Evolutionary conservation across 2,888 invertebrate genomes (phyloP), one percentile per base, ranked within the genome.

Genomic region (Molorchus minor): DNA sequence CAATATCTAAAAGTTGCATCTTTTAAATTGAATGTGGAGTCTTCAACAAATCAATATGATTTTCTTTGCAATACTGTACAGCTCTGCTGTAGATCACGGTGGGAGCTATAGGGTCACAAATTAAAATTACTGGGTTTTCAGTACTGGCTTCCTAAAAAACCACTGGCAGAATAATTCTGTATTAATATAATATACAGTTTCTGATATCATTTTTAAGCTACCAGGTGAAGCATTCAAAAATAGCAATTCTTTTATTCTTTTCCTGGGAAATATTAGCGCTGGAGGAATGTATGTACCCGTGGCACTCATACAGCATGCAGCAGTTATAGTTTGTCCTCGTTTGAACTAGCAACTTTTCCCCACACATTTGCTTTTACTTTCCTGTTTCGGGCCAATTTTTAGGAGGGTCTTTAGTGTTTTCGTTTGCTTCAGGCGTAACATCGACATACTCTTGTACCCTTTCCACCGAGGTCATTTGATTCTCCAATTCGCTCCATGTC

Each of bases 391-490:
- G 93, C 93, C 93, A 93, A 0, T 84, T 20, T 46, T 61, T 61
- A 1, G 61, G 55, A 8, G 66, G 62, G 17, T 62, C 47, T 54
- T 52, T 60, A 10, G 49, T 25, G 3, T 16, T 40, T 10, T 45
- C 51, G 45, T 67, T 64, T 8, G 36, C 33, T 68, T 91, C 91
- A 0, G 86, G 70, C 1, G 87, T 85, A 2, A 94, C 77, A 29
- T 87, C 85, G 0, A 88, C 86, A 75, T 95, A 96, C 73, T 95
- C 94, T 4, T 92, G 70, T 12, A 92, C 85, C 79, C 96, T 86
- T 80, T 98, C 97, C 0, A 97, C 96, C 7, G 92, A 90, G 3
- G 92, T 93, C 93, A 94, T 92, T 69, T 89, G 90, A 74, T 93
- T 94, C 76, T 79, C 79, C 47, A 80, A 60, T 68, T 80, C 79